Evolutionary conservation across 2,113 vertebrate genomes (phyloP), one percentile per base, ranked within the genome.

Genomic region (Strix uralensis): DNA sequence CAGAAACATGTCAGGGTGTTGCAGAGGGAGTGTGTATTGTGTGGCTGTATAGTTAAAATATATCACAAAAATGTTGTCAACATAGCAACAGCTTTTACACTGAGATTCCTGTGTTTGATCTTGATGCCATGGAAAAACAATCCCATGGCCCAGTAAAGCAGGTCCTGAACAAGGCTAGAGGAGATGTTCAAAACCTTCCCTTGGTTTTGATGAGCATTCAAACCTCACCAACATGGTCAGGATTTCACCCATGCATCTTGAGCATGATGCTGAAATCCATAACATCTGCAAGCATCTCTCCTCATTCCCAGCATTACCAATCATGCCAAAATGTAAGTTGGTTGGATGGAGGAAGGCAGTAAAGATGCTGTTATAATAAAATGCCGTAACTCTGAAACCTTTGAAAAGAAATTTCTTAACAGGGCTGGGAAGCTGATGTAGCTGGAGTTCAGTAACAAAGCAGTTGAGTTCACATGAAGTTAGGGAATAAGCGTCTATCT

Each of bases 371-470:
- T 26, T 62, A 19, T 5, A 49, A 54, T 29, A 62, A 59, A 83
- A 36, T 5, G 1, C 2, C 3, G 0, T 20, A 27, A 54, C 7
- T 23, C 3, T 3, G 51, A 67, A 84, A 46, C 22, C 12, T 70
- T 52, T 65, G 32, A 30, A 32, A 73, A 58, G 9, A 40, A 46
- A 34, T 11, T 70, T 86, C 7, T 0, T n/a, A 46, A 44, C 12
- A 14, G 23, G 14, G 10, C 11, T 29, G 13, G 51, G 49, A 66
- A 91, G 30, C 14, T 65, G 49, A 38, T n/a, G 3, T 25, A 11
- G 23, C n/a, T 63, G 42, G 62, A 55, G 29, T n/a, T 83, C 26
- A 18, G 58, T 21, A 61, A 26, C 49, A 12, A 63, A 91, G 40
- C 13, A 38, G 25, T 0, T 8, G 66, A 61, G 40, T 57, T 58